phyloP scores from a whole-genome alignment of 2,113 vertebrate genomes.

The Melospiza georgiana region DNA sequence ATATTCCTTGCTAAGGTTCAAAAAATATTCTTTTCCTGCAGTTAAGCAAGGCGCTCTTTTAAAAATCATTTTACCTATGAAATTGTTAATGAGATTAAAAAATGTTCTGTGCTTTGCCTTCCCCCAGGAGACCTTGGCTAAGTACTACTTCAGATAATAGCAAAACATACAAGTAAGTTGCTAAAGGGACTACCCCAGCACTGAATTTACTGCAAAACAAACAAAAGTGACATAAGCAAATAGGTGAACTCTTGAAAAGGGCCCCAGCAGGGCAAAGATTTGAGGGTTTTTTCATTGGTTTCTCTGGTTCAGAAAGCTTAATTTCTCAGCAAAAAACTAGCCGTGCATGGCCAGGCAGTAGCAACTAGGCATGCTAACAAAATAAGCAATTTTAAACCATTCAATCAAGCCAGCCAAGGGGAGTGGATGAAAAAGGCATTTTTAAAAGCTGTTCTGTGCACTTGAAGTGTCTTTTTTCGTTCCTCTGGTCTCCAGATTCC shows the following conservation, averaged over 20 bases:
- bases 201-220: conserved; percentile 63
- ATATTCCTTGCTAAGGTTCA: neutral
- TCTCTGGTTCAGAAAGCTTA: conserved; percentile 7
- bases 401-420: conserved; percentile 21
- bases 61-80: neutral
- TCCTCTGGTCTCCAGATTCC: conserved; percentile 16
- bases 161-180: neutral
- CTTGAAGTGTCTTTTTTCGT: conserved; percentile 41
- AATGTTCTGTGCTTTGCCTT: neutral
- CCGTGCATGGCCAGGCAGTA: neutral
- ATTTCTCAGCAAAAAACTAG: neutral
- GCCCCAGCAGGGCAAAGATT: neutral
- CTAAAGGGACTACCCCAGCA: neutral
- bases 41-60: neutral
- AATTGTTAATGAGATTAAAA: neutral
- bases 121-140: neutral
- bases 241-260: conserved; percentile 43
- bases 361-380: conserved; percentile 7
- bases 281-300: neutral
- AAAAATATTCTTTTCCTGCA: neutral
- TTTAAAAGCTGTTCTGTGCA: neutral
- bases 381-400: conserved; percentile 48
- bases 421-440: conserved; percentile 25
- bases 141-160: conserved; percentile 1
- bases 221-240: conserved; percentile 55